Percentiles rank a stretch among this genome's conserved stretches.
These are phyloP conservation scores for Stegostoma tigrinum DNA, from an alignment of 2,113 vertebrate genomes.

Conservation along the genomic window DNA sequence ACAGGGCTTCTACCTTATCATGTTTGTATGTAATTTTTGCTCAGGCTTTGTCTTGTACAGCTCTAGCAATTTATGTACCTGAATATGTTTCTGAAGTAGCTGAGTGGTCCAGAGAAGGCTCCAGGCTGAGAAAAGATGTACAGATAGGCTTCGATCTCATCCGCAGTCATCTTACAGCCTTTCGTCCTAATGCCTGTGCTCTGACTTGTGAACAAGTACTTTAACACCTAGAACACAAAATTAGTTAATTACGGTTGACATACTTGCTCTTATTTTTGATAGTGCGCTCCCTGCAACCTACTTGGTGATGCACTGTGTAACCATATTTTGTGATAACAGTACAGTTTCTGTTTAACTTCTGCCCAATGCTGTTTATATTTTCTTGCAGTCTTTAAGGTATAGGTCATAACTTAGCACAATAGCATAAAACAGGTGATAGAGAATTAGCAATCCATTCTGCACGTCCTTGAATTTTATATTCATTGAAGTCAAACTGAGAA, in stretches of 20 bases:
- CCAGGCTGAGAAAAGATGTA: slow-evolving; percentile 90
- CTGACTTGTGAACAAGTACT: slow-evolving; percentile 82
- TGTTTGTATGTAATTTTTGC: neutral
- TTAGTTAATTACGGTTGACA: neutral
- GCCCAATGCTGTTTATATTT: neutral
- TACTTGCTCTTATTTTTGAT: too few relatives aligned
- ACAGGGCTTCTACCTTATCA: neutral
- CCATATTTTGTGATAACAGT: neutral
- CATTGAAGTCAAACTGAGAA: neutral
- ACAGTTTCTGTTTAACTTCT: neutral
- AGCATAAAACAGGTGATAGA: neutral
- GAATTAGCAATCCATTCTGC: neutral
- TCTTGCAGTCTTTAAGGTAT: neutral
- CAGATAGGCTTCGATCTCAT: slow-evolving; percentile 88
- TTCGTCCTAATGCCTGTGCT: slow-evolving; percentile 80
- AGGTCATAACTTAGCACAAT: neutral
- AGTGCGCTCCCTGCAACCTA: too few relatives aligned
- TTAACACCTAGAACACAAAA: slow-evolving; percentile 65
- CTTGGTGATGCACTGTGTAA: neutral
- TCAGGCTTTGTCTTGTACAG: neutral
- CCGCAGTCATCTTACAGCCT: slow-evolving; percentile 74
- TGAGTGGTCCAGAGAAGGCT: slow-evolving; percentile 85
- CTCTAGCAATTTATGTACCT: slow-evolving; percentile 55
- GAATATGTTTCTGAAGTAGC: slow-evolving; percentile 91
- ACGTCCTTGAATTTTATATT: neutral